Conservation (phyloP, 2,113 vertebrate genomes). For the Canis aureus region DNA sequence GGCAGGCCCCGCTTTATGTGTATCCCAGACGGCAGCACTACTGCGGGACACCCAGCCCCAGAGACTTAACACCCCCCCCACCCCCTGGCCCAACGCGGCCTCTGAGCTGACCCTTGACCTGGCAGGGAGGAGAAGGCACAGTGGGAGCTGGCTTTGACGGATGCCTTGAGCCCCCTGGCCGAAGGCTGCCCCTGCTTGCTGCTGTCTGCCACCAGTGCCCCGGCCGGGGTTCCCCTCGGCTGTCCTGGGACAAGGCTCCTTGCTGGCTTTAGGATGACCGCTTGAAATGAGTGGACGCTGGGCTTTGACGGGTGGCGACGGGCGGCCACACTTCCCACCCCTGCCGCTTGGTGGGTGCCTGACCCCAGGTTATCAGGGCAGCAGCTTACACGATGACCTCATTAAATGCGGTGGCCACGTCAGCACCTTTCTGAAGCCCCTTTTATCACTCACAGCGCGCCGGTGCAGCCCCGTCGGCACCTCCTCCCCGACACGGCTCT, state of each 20-base stretch:
- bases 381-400: constrained; percentile 89
- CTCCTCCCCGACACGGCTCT: constrained; percentile 83
- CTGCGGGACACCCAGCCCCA: accelerated
- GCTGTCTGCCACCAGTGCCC: no score
- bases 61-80: accelerated
- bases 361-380: constrained; percentile 90
- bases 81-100: no score
- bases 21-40: accelerated
- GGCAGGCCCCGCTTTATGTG: accelerated
- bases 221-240: not conserved
- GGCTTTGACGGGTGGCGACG: constrained; percentile 72
- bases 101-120: not conserved
- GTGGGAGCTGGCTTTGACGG: not conserved
- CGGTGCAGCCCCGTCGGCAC: constrained; percentile 84
- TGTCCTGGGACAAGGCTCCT: not conserved
- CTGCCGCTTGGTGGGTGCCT: constrained; percentile 75
- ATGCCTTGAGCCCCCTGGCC: accelerated
- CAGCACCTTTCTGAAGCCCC: constrained; percentile 87
- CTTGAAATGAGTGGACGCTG: constrained; percentile 4
- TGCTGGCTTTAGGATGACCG: not conserved
- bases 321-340: not conserved
- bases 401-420: constrained; percentile 90
- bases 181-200: not conserved
- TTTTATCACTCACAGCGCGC: constrained; percentile 87
- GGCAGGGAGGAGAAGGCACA: no score